These are phyloP conservation scores for Jacana jacana DNA, from an alignment of 2,113 vertebrate genomes.

Conservation along the genomic window DNA sequence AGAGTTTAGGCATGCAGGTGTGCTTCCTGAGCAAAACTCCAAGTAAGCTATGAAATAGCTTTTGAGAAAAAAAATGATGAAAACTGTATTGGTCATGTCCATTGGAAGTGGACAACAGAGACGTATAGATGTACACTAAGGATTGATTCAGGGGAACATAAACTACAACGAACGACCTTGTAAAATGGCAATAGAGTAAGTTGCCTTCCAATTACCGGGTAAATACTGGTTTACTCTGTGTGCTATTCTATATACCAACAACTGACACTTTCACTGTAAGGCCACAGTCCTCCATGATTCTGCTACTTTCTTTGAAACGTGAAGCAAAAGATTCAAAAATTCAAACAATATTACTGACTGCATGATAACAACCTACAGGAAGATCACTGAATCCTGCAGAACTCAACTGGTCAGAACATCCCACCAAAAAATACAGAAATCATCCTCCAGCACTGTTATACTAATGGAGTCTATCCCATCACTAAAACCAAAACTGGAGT, in stretches of 20 bases:
- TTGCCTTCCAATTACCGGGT: background rate
- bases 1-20: background rate
- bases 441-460: background rate
- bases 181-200: background rate
- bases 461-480: background rate
- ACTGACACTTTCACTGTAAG: background rate
- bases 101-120: background rate
- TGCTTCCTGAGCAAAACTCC: background rate
- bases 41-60: background rate
- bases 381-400: background rate
- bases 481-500: background rate
- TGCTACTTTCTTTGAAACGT: background rate
- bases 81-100: background rate
- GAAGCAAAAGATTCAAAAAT: background rate
- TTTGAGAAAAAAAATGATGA: background rate
- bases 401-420: background rate
- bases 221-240: background rate
- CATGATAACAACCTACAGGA: background rate
- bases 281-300: background rate
- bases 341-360: background rate
- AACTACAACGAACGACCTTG: background rate
- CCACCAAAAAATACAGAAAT: background rate
- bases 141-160: accelerated
- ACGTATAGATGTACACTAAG: accelerated
- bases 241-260: background rate